phyloP scores from a whole-genome alignment of 2,113 vertebrate genomes.

The Boulengeromyrus knoepffleri region DNA sequence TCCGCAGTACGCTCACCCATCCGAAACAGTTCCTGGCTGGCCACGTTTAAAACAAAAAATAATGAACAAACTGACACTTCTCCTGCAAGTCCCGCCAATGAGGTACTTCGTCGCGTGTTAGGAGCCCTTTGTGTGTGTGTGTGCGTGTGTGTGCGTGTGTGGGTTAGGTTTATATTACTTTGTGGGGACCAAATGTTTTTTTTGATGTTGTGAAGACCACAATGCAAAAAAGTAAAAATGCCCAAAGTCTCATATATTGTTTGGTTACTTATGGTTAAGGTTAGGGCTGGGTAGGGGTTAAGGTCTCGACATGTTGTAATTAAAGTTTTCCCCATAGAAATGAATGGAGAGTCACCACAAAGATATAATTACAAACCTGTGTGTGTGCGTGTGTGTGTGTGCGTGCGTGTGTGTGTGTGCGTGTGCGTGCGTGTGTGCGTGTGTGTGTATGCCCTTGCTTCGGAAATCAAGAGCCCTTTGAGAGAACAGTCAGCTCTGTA shows the following conservation, averaged over 20 bases:
- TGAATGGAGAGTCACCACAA: too few relatives aligned
- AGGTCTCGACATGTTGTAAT: too few relatives aligned
- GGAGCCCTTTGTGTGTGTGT: constrained; percentile 35
- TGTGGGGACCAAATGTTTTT: too few relatives aligned
- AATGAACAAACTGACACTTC: neutral
- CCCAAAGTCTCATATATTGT: too few relatives aligned
- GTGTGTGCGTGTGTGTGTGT: constrained; percentile 18
- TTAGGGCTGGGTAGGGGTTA: too few relatives aligned
- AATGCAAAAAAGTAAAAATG: too few relatives aligned
- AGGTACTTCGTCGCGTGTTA: constrained; percentile 21
- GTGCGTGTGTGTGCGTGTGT: neutral
- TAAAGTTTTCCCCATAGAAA: too few relatives aligned
- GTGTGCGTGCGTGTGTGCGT: constrained; percentile 20
- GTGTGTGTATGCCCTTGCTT: constrained; percentile 18
- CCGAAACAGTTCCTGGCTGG: neutral
- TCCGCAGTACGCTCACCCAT: neutral
- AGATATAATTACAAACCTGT: constrained; percentile 20
- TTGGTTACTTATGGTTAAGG: too few relatives aligned
- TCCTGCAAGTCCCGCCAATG: neutral
- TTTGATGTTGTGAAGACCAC: too few relatives aligned
- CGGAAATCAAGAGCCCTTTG: constrained; percentile 37
- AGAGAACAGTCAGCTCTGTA: constrained; percentile 10
- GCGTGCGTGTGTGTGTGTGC: constrained; percentile 18
- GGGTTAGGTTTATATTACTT: too few relatives aligned
- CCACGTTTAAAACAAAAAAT: neutral